Percentiles rank a stretch among this genome's conserved stretches.
Conservation (phyloP, 1,140 invertebrate genomes). For the Drosophila nannoptera region DNA sequence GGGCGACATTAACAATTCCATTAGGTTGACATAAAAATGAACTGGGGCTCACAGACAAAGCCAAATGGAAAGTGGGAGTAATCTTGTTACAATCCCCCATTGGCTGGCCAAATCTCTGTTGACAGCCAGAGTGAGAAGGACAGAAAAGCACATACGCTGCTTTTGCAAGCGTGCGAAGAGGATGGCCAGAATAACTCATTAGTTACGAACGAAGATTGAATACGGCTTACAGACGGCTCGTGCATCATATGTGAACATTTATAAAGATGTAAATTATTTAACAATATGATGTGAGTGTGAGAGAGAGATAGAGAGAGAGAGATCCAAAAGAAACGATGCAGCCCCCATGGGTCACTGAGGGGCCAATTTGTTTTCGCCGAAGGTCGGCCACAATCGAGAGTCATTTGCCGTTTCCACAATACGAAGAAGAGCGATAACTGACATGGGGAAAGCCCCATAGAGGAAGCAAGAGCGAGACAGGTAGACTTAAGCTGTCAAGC, state of each 20-base stretch:
- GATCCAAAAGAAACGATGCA: conserved; percentile 7
- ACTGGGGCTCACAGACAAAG: conserved; percentile 15
- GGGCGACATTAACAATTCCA: conserved; percentile 72
- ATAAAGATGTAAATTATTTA: conserved; percentile 31
- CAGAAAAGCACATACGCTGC: conserved; percentile 23
- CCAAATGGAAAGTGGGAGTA: conserved; percentile 22
- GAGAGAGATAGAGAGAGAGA: neutral
- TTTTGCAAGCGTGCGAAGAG: neutral
- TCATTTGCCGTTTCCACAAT: conserved; percentile 39
- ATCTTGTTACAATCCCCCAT: conserved; percentile 44
- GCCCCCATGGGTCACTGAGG: conserved; percentile 2
- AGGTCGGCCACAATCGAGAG: conserved; percentile 53
- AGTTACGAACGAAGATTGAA: conserved; percentile 24
- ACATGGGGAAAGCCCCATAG: neutral
- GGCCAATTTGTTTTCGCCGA: conserved; percentile 52
- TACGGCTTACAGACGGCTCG: conserved; percentile 1
- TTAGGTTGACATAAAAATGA: conserved; percentile 49
- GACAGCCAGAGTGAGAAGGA: conserved; percentile 33
- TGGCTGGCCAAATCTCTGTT: conserved; percentile 47
- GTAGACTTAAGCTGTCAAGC: conserved; percentile 22
- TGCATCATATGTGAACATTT: conserved; percentile 32
- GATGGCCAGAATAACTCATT: conserved; percentile 28
- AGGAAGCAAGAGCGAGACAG: conserved; percentile 8
- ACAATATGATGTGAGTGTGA: neutral
- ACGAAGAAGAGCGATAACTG: conserved; percentile 1